Conservation (phyloP, 2,888 invertebrate species). For the Criorhina ranunculi region DNA sequence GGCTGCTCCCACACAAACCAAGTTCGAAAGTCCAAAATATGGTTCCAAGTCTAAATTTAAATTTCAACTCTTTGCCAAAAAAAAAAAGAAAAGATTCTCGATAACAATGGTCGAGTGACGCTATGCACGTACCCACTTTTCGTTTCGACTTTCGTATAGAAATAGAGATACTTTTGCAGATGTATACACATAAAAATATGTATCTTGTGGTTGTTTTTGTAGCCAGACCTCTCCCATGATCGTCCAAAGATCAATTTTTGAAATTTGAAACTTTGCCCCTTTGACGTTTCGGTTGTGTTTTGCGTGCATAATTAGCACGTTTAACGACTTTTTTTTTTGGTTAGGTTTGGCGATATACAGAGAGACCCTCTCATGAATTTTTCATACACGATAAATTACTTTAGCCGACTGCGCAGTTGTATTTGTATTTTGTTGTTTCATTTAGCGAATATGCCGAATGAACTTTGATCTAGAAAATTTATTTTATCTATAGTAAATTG, state of each 20-base stretch:
- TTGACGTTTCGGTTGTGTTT: conserved; percentile 57
- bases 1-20: background rate
- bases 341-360: background rate
- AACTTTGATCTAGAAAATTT: conserved; percentile 59
- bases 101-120: conserved; percentile 29
- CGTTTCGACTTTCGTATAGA: background rate
- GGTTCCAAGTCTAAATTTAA: conserved; percentile 11
- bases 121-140: conserved; percentile 50
- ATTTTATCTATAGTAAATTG: conserved; percentile 42
- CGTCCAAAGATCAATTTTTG: conserved; percentile 8
- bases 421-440: conserved; percentile 17
- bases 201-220: conserved; percentile 1
- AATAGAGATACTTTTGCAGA: no score
- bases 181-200: no score
- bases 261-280: conserved; percentile 68
- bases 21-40: conserved; percentile 11
- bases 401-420: conserved; percentile 53
- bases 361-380: conserved; percentile 41
- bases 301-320: conserved; percentile 31
- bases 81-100: background rate
- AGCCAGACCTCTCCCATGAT: conserved; percentile 32
- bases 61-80: conserved; percentile 6
- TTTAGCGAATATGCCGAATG: conserved; percentile 20
- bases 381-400: conserved; percentile 41
- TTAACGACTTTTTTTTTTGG: conserved; percentile 21